phyloP scores from a whole-genome alignment of 2,113 vertebrate species.

The Typhlomys cinereus region DNA sequence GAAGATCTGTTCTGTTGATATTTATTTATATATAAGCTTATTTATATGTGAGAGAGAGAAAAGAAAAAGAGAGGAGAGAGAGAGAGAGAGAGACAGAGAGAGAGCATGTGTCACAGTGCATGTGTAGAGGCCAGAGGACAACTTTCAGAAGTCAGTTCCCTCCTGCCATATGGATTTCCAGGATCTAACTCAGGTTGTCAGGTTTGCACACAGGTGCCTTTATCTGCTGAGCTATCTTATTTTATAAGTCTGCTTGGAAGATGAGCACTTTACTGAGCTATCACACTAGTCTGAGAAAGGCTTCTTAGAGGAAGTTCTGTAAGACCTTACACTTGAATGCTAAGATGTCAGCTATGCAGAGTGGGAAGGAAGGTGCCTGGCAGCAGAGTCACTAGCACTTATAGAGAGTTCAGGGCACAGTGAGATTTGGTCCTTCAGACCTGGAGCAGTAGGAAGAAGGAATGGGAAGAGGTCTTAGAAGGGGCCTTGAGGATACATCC shows the following conservation, averaged over 20 bases:
- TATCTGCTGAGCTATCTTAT: not conserved
- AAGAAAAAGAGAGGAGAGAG: too few relatives aligned
- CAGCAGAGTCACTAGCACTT: not conserved
- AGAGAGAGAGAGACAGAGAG: too few relatives aligned
- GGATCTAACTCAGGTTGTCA: not conserved
- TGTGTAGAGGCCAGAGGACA: too few relatives aligned
- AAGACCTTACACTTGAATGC: not conserved
- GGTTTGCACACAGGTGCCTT: not conserved
- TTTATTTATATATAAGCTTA: too few relatives aligned
- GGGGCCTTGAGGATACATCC: too few relatives aligned
- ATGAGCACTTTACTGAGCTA: not conserved
- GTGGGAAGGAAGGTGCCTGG: rapidly evolving
- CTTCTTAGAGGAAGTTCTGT: not conserved
- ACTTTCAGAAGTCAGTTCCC: too few relatives aligned
- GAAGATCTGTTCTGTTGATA: not conserved
- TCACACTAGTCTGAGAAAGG: not conserved
- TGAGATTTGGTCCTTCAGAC: not conserved
- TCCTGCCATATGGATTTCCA: not conserved
- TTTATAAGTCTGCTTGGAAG: too few relatives aligned
- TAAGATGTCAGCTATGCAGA: not conserved
- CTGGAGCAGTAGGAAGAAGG: not conserved
- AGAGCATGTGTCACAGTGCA: too few relatives aligned
- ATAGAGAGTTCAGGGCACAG: not conserved
- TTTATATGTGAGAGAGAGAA: too few relatives aligned
- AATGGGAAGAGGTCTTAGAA: not conserved